Evolutionary conservation across 1,140 invertebrate species (phyloP).

Genomic region (Zaprionus lachaisei): DNA sequence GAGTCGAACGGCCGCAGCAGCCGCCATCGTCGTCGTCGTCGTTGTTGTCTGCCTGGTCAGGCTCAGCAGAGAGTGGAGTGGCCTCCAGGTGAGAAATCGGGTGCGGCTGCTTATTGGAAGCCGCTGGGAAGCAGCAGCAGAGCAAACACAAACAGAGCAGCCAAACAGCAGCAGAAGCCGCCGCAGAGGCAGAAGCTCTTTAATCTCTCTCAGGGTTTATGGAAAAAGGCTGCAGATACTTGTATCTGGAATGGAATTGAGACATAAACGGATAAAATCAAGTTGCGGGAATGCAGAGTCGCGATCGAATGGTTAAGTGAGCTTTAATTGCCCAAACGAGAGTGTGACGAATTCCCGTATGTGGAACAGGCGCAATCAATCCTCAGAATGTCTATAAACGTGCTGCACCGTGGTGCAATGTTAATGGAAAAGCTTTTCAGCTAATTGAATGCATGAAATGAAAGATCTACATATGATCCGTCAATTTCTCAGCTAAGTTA

Average conservation of each 20-base stretch:
- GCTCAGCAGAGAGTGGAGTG: constrained; percentile 19
- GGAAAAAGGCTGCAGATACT: constrained; percentile 30
- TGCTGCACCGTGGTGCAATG: constrained; percentile 11
- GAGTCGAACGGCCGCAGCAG: constrained; percentile 61
- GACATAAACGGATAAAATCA: constrained; percentile 26
- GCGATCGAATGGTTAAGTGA: constrained; percentile 57
- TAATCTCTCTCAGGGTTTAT: constrained; percentile 68
- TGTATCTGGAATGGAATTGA: constrained; percentile 40
- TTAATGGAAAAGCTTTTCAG: neutral
- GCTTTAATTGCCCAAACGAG: constrained; percentile 38
- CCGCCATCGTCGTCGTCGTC: constrained; percentile 12
- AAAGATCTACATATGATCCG: neutral
- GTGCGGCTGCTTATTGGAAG: constrained; percentile 46
- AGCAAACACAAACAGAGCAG: constrained; percentile 62
- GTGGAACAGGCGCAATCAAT: constrained; percentile 25
- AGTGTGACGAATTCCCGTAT: constrained; percentile 13
- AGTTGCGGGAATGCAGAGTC: constrained; percentile 37
- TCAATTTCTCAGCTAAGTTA: neutral
- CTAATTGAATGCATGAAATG: constrained; percentile 1
- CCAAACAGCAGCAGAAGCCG: constrained; percentile 28
- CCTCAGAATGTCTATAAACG: neutral
- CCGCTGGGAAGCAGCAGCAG: constrained; percentile 65
- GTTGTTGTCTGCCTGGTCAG: constrained; percentile 27
- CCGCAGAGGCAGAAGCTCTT: constrained; percentile 65
- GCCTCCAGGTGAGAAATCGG: constrained; percentile 74